A percentile compares a stretch with the other conserved stretches of the same genome.
Evolutionary conservation across 2,888 invertebrate species (phyloP).

Genomic region (Helobdella robusta): DNA sequence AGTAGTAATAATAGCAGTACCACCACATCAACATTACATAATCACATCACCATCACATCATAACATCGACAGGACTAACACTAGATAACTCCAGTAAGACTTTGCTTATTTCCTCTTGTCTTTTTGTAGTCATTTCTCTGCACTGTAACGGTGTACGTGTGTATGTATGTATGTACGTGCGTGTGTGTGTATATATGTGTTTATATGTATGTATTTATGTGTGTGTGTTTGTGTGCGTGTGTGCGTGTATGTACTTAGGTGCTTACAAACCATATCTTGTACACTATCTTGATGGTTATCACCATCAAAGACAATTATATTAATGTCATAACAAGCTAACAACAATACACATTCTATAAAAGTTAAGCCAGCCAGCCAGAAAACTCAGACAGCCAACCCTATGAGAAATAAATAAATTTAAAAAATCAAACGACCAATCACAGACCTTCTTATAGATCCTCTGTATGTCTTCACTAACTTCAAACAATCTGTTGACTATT

Average conservation of each 20-base stretch:
- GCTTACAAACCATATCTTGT: not conserved
- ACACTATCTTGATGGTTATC: too few relatives aligned
- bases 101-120: constrained; percentile 82
- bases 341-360: too few relatives aligned
- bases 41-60: too few relatives aligned
- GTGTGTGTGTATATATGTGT: not conserved
- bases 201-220: not conserved
- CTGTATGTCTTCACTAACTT: constrained; percentile 75
- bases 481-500: constrained; percentile 70
- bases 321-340: too few relatives aligned
- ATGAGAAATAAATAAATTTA: too few relatives aligned
- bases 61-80: constrained; percentile 38
- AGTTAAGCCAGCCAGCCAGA: too few relatives aligned
- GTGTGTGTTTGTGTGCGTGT: not conserved
- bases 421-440: not conserved
- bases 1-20: too few relatives aligned
- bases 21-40: too few relatives aligned
- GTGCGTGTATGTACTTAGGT: not conserved
- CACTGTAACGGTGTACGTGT: constrained; percentile 50
- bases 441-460: constrained; percentile 67
- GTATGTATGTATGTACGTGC: not conserved
- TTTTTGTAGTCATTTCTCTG: constrained; percentile 74
- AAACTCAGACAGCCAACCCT: too few relatives aligned
- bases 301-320: too few relatives aligned
- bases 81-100: constrained; percentile 77